Evolutionary conservation across 2,888 invertebrate genomes (phyloP), one percentile per base, ranked within the genome.

Genomic region (Podabrus alpinus): DNA sequence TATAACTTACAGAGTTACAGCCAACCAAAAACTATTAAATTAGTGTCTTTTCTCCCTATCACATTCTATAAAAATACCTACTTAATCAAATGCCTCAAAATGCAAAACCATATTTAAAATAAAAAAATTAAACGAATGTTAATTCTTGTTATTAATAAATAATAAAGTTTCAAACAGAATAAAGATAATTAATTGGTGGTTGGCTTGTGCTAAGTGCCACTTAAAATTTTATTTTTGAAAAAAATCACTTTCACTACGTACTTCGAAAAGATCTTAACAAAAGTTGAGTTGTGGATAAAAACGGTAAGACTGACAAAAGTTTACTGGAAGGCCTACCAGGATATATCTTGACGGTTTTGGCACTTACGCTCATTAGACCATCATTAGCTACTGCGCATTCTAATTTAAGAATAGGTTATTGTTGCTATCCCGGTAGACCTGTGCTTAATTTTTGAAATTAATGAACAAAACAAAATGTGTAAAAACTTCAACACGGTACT

Each of bases 1-100:
- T 87, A 87, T 87, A 87, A 86, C 87, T 86, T 84, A 81, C 71
- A 71, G 69, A 45, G 25, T 17, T n/a, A 68, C 2, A 68, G 45
- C 60, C 16, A 15, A 61, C n/a, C 19, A 25, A 61, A 21, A 17
- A 25, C n/a, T 1, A 16, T 15, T 66, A 71, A 69, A 69, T 71
- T 74, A 74, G 70, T 76, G 76, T 76, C 76, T 76, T 76, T 76
- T 74, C 66, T 69, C 66, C 68, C 29, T 73, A 76, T 76, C 76
- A 76, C 76, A 76, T 25, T 19, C 24, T 24, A n/a, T 24, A 66
- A 29, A 25, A 66, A 13, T 25, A 66, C 66, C 66, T 24, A 25
- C 19, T 64, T 66, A 19, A n/a, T 25, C 69, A 82, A 83, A 83
- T 83, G 82, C 82, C 78, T 76, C 79, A 81, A 79, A 82, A 83